phyloP scores from a whole-genome alignment of 2,888 invertebrate species.

The Coecobrya sp. region DNA sequence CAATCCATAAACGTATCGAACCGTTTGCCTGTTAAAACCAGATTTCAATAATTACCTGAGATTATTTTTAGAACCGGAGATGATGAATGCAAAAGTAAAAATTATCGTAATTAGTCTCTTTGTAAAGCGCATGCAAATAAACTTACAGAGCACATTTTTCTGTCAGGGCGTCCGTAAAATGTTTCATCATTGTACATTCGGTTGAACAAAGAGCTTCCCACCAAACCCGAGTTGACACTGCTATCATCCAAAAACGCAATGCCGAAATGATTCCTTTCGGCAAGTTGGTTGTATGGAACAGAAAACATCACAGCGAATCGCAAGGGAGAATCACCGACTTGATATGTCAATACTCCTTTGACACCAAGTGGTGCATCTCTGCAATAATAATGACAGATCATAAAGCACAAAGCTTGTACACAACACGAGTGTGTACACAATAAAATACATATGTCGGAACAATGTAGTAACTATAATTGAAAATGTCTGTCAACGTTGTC shows the following conservation, averaged over 20 bases:
- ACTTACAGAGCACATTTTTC: constrained; percentile 75
- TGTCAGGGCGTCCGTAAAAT: constrained; percentile 78
- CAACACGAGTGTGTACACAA: too few relatives aligned
- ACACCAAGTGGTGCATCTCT: constrained; percentile 82
- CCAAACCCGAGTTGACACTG: constrained; percentile 67
- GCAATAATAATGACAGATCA: neutral
- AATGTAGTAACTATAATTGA: neutral
- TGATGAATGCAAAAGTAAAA: constrained; percentile 21
- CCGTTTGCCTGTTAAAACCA: constrained; percentile 76
- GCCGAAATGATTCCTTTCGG: constrained; percentile 77
- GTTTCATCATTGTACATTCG: constrained; percentile 82
- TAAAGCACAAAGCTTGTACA: too few relatives aligned
- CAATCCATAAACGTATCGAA: constrained; percentile 74
- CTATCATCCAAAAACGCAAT: constrained; percentile 79
- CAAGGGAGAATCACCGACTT: constrained; percentile 77
- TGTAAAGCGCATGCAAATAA: neutral
- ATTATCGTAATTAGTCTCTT: constrained; percentile 46
- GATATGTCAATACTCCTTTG: constrained; percentile 81
- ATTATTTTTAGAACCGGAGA: constrained; percentile 57
- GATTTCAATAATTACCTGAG: constrained; percentile 33
- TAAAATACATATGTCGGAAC: too few relatives aligned
- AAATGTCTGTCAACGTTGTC: neutral
- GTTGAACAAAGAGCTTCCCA: constrained; percentile 74
- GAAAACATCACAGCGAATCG: constrained; percentile 83
- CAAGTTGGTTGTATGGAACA: constrained; percentile 83